A percentile compares a stretch with the other conserved stretches of the same genome.
Conservation (phyloP, 1,140 invertebrate species). For the Idris sp. region DNA sequence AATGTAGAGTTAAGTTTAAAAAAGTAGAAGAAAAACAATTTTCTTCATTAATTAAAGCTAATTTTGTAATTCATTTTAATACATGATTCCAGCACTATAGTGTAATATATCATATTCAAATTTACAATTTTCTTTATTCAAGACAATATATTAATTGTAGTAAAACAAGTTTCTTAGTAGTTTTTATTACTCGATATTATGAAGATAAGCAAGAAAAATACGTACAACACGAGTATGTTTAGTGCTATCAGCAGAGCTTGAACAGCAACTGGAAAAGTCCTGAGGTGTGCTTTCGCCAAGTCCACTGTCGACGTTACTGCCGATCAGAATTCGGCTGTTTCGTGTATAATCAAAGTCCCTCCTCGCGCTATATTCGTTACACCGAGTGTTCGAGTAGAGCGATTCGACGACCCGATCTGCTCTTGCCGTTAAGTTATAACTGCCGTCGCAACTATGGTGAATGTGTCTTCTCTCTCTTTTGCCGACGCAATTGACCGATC, state of each 20-base stretch:
- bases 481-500: conserved; percentile 75
- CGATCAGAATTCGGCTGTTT: conserved; percentile 74
- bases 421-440: conserved; percentile 72
- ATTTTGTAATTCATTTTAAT: no score
- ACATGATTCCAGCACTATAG: no score
- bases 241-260: conserved; percentile 77
- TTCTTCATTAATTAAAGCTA: no score
- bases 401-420: conserved; percentile 67
- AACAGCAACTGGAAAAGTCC: conserved; percentile 78
- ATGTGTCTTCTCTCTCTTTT: conserved; percentile 74
- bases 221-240: conserved; percentile 74
- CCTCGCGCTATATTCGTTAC: conserved; percentile 71
- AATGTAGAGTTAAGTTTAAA: no score
- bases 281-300: conserved; percentile 77
- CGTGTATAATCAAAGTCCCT: conserved; percentile 74
- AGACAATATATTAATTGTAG: no score
- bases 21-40: no score
- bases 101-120: no score
- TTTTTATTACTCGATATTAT: no score
- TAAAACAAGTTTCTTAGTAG: no score
- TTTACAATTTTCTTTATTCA: no score
- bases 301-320: conserved; percentile 75
- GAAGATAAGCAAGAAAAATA: conserved; percentile 64
- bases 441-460: conserved; percentile 74
- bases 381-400: conserved; percentile 66